Percentiles rank a stretch among this genome's conserved stretches.
These are phyloP conservation scores for Deroptyus accipitrinus DNA, from an alignment of 2,113 vertebrate genomes.

Conservation along the genomic window DNA sequence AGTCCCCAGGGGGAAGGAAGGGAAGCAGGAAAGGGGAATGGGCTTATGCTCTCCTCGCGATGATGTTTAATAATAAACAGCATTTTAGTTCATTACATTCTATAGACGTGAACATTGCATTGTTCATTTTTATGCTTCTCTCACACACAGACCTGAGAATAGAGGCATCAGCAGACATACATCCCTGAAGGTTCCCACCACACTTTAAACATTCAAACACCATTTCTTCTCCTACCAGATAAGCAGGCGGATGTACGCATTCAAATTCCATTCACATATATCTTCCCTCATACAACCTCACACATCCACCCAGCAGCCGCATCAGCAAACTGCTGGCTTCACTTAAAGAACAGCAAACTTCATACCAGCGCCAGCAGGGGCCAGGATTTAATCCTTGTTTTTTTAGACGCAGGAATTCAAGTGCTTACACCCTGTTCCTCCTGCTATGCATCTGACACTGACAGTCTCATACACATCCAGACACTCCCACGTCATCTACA, in stretches of 20 bases:
- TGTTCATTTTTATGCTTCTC: neutral
- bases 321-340: neutral
- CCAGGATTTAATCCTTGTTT: neutral
- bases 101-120: rapidly evolving
- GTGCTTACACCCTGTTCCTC: neutral
- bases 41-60: neutral
- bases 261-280: neutral
- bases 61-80: neutral
- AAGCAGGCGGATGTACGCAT: neutral
- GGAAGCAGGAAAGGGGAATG: neutral
- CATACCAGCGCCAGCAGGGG: neutral
- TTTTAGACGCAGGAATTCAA: rapidly evolving
- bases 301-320: neutral
- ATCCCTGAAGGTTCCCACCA: neutral
- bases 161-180: neutral
- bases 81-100: neutral
- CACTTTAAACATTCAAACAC: neutral
- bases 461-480: neutral
- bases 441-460: neutral
- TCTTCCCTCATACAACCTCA: neutral
- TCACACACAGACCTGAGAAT: neutral
- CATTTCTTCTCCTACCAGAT: neutral
- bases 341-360: neutral
- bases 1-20: neutral
- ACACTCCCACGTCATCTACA: neutral